Base-by-base conservation (phyloP, 2,797 vertebrate species). In the Sebastolobus altivelis region DNA sequence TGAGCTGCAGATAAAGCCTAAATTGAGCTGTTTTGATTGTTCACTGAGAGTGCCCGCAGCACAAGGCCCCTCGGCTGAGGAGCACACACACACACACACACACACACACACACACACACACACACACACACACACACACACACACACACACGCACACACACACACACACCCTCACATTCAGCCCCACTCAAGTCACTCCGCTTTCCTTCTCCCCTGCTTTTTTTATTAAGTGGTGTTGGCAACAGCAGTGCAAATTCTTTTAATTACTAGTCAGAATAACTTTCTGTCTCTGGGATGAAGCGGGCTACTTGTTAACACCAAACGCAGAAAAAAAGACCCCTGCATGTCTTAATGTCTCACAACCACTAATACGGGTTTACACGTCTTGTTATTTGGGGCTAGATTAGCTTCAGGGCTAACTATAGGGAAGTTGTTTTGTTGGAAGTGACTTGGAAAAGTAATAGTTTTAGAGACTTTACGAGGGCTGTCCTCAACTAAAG, bases 21-120 rank as follows among this genome's bases (percentile, higher is more conserved):
- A 95, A 95, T 95, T 95, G 93, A 95, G 93, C 93, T 95, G 94
- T 95, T 95, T 93, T 95, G 94, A 96, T 93, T 95, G 93, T 94
- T 95, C 91, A 85, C 87, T 82, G 85, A 91, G 92, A 94, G 89
- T 92, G 90, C 91, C 90, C 31, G 86, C 82, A 93, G 93, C 88
- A 92, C 81, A 84, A 90, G 91, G 91, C 92, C 93, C 91, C 87
- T 87, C 40, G 75, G 91, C 86, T 83, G 84, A 90, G 85, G 65
- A 83, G 55, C 63, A 2, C 63, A 43, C 79, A 83, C 82, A 67
- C 79, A 83, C 56, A 73, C 74, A 70, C 73, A 74, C 78, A 65
- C 63, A 72, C 69, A 68, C 76, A 58, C 73, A 74, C 70, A 71
- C 66, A 46, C 79, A 35, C 79, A 73, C 70, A 55, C 72, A 82